Base-by-base conservation (phyloP, 2,113 vertebrate species). In the Corythoichthys haematopterus region DNA sequence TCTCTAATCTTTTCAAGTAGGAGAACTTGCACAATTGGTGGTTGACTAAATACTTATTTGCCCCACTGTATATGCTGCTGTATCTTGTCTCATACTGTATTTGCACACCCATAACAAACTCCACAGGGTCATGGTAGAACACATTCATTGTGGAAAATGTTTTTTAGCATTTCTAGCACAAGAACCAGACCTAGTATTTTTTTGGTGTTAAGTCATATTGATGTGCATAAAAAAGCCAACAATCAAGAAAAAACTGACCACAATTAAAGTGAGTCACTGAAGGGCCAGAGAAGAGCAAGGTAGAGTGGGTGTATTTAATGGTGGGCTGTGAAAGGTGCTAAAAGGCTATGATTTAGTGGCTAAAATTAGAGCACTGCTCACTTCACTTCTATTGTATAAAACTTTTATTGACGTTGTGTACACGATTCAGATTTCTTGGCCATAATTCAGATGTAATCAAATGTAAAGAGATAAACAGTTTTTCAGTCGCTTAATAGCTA, bases 251-350 rank as follows among this genome's bases (percentile, higher is more conserved):
- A 75, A 84, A 77, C 83, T 72, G 48, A 53, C 75, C 70, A 70
- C 70, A 82, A 84, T 81, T 71, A 80, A 28, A 40, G 9, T 38
- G 69, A 75, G 69, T 75, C 74, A 65, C 37, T 63, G 69, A 65
- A 59, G 48, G 62, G 62, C 53, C 15, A 2, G 52, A 16, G 20
- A 16, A 47, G n/a, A n/a, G 16, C 40, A 12, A 20, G 8, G 52
- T 14, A 56, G n/a, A 43, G 33, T 45, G 15, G 37, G 58, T 60
- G 1, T 13, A n/a, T 7, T 59, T 63, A 40, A 12, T 38, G 33
- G 33, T 14, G 51, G n/a, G 38, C 51, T 53, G 56, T 53, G 56
- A 69, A 36, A 61, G 58, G 37, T 43, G 35, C 15, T 45, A 36
- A 56, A 28, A 20, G 9, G 20, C 51, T 37, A 11, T 43, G 47